A percentile compares a stretch with the other conserved stretches of the same genome.
phyloP scores from a whole-genome alignment of 1,140 invertebrate species.

The Alviniconcha marisindica region DNA sequence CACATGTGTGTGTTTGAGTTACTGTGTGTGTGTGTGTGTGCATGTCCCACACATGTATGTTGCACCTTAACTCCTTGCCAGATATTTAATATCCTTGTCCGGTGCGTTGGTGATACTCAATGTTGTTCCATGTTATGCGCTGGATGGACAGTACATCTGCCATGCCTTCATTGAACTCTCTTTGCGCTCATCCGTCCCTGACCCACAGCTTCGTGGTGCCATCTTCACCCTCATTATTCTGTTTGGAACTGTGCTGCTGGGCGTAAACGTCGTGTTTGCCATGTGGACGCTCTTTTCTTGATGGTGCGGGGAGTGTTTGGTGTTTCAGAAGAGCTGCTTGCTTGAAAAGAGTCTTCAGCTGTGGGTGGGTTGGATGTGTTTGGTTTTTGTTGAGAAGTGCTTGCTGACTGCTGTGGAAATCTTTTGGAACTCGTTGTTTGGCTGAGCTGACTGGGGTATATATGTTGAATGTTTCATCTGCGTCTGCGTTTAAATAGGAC shows the following conservation, averaged over 20 bases:
- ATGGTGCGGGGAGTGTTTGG: not conserved
- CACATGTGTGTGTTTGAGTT: not conserved
- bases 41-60: not conserved
- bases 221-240: slow-evolving; percentile 70
- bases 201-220: slow-evolving; percentile 64
- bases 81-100: slow-evolving; percentile 90
- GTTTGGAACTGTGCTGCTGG: slow-evolving; percentile 70
- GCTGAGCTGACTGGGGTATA: no score
- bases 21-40: not conserved
- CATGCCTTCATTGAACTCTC: slow-evolving; percentile 76
- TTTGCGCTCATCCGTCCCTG: slow-evolving; percentile 70
- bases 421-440: no score
- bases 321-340: no score
- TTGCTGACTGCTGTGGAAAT: no score
- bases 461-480: no score
- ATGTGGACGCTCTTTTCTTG: slow-evolving; percentile 73
- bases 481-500: no score
- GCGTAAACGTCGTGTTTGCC: slow-evolving; percentile 71
- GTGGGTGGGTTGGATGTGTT: no score
- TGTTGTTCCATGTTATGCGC: slow-evolving; percentile 93
- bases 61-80: slow-evolving; percentile 43
- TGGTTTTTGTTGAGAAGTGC: no score
- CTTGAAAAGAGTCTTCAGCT: no score
- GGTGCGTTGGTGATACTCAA: slow-evolving; percentile 93
- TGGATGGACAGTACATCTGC: slow-evolving; percentile 93